Evolutionary conservation across 2,113 vertebrate species (phyloP), one percentile per base, ranked within the genome.

Genomic region (Phalacrocorax brasilianus): DNA sequence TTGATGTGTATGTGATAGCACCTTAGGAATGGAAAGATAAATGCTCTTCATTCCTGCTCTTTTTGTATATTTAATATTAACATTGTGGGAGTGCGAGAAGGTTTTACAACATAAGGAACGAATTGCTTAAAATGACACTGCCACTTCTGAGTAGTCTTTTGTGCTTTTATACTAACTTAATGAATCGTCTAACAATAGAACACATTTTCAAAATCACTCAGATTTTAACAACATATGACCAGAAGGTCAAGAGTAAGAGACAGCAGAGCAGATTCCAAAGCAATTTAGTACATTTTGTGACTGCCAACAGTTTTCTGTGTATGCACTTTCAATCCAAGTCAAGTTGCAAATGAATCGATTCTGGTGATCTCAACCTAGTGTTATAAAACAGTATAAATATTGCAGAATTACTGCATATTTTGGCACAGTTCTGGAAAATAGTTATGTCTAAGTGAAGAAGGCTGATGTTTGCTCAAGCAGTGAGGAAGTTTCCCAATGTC

Each of bases 41-140:
- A 89, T 17, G 26, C 75, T 96, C 92, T 97, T 96, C 84, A 72
- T 92, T 94, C 88, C 42, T 93, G 32, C 53, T 95, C 55, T 68
- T 73, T 94, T 92, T 82, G 33, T 93, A 73, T 95, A 90, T 93
- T 97, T 97, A 96, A 67, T 96, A 91, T 81, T 97, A 97, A 91
- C 91, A 93, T 73, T 87, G 52, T 71, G 52, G 63, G 28, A 17
- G 52, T 71, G 52, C 61, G 28, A 17, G 84, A 76, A 95, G 56
- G 35, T 94, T 89, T 96, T 96, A 80, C 91, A 92, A 87, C 81
- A 96, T 79, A 68, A 75, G 86, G 73, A 97, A 96, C 79, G 95
- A 95, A 96, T 95, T 92, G 62, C 82, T 95, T 93, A 65, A 96
- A 97, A 94, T 97, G 44, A 66, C 72, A 76, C 50, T 13, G 44